Base-by-base conservation (phyloP, 2,888 invertebrate genomes). In the Nomada ferruginata region DNA sequence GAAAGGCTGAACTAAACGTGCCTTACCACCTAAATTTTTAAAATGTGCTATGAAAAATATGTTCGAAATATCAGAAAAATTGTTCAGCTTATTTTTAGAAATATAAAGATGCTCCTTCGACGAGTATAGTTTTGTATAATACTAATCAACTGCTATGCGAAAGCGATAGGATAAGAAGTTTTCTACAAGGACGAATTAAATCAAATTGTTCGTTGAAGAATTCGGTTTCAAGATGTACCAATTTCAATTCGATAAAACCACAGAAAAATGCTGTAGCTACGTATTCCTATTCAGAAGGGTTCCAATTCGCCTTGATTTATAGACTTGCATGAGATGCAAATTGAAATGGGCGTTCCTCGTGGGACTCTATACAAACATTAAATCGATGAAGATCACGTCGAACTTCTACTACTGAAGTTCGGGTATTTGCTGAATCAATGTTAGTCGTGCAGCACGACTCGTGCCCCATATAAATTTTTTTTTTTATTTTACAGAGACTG, bases 271-370 rank as follows among this genome's bases (percentile, higher is more conserved):
- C 44, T 69, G 15, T 47, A 9, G 1, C 4, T 52, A 36, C 44
- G 15, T 59, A 70, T 60, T 60, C 59, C 29, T 13, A 20, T 15
- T 2, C 44, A 13, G 23, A 64, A 47, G 55, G 29, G 23, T 47
- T 61, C 18, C 71, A 29, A 63, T 55, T 23, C 29, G 29, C 15
- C 55, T 52, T 42, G 26, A 63, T 76, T 76, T 71, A 57, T 76
- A 57, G 29, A 63, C n/a, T 76, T 71, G 47, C 76, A 76, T 63
- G 55, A 71, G 71, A 57, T 76, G 71, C 55, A 71, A 76, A 76
- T 70, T 63, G 61, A 55, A 76, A 63, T 23, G 55, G 23, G 36
- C 44, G 63, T 47, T 26, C 5, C 36, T 47, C 55, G 5, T 44
- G 18, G 20, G 11, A 29, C 4, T 15, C 36, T 4, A 55, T 5